Base-by-base conservation (phyloP, 2,888 invertebrate species). In the Drosophila pseudotakahashii region DNA sequence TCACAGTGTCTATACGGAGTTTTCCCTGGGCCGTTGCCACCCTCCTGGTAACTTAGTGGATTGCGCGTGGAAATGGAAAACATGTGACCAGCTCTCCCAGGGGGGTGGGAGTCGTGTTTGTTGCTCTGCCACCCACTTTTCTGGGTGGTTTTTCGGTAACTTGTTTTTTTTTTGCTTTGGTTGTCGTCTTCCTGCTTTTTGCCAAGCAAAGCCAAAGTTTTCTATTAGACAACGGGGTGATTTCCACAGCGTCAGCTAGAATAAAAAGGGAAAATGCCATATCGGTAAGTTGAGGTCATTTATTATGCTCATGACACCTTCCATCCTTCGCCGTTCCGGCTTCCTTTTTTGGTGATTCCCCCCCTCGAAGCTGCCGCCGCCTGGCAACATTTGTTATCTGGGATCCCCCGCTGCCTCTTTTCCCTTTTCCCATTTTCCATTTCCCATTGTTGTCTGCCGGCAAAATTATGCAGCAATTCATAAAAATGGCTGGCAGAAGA, bases 241-340 rank as follows among this genome's bases (percentile, higher is more conserved):
- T 74, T 84, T 78, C 72, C 75, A 52, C 54, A 73, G 69, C 67
- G 69, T 76, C 83, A 83, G 86, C 74, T 68, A 75, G 60, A 85
- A 72, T 62, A 69, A 52, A 52, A 60, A 47, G 62, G 66, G 53
- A 71, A 73, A 72, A 55, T 77, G 70, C 64, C 81, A 73, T 87
- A 84, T 87, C 85, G 85, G 76, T 82, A 75, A 86, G 69, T 81
- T 77, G 71, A 76, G 86, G 77, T 77, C 81, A 83, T 86, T 88
- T 86, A 76, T 88, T 88, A 88, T 77, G 70, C 70, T 74, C 83
- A 78, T 81, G 81, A 85, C 84, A 85, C 88, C 88, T 86, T 80
- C 73, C 67, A 64, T 64, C 64, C 63, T 60, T 45, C 64, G 32
- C 39, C 45, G 23, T 39, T 47, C 39, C 39, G 59, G 47, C 62